Conservation (phyloP, 2,113 vertebrate species). For the Isurus oxyrinchus region DNA sequence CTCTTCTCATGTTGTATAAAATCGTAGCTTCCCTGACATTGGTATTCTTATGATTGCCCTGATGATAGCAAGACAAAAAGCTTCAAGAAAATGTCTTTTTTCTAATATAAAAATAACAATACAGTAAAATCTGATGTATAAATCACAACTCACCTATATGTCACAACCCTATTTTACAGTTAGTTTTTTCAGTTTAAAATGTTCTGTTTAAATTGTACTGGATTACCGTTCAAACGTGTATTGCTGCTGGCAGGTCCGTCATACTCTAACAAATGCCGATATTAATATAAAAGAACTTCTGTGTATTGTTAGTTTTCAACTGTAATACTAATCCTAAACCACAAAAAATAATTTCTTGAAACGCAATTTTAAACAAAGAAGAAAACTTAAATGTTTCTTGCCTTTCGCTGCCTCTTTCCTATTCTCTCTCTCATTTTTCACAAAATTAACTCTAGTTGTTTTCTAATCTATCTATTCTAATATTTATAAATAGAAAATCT, state of each 20-base stretch:
- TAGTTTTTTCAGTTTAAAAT: background rate
- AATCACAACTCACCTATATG: too few species aligned
- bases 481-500: background rate
- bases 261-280: background rate
- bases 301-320: background rate
- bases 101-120: background rate
- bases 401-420: background rate
- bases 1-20: too few species aligned
- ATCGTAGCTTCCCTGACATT: too few species aligned
- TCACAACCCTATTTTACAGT: background rate
- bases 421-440: background rate
- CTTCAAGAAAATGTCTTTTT: background rate
- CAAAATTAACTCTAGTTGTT: background rate
- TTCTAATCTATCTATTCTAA: background rate
- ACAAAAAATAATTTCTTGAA: background rate
- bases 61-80: too few species aligned
- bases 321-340: background rate
- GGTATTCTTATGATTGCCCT: too few species aligned
- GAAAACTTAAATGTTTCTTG: background rate
- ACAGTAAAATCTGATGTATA: background rate
- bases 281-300: background rate
- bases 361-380: background rate
- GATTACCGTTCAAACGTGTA: background rate
- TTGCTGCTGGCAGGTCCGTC: background rate
- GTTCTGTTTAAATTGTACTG: background rate